Evolutionary conservation across 1,140 invertebrate species (phyloP).

Genomic region (Drosophila repleta): DNA sequence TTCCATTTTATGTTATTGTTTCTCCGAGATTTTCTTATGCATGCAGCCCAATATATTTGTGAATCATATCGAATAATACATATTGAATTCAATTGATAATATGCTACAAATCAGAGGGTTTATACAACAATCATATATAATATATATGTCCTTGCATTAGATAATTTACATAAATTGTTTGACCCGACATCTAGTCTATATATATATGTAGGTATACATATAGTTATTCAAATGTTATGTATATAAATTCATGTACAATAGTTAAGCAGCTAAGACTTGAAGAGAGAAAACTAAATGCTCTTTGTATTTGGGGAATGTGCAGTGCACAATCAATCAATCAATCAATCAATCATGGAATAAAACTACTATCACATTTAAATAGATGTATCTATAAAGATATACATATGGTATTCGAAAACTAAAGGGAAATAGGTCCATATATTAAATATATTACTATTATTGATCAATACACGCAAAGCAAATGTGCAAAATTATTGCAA

Average conservation of each 20-base stretch:
- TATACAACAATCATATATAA: conserved; percentile 54
- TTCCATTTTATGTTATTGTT: conserved; percentile 24
- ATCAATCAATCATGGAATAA: conserved; percentile 58
- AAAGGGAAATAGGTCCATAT: conserved; percentile 10
- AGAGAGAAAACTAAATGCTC: conserved; percentile 28
- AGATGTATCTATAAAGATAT: conserved; percentile 42
- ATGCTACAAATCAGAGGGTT: conserved; percentile 65
- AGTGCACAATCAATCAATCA: conserved; percentile 60
- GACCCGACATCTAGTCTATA: conserved; percentile 11
- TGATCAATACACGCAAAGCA: conserved; percentile 59
- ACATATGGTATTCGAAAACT: conserved; percentile 20
- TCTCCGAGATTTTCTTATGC: conserved; percentile 49
- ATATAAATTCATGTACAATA: conserved; percentile 50
- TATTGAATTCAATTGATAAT: conserved; percentile 50
- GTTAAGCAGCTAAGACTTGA: conserved; percentile 32
- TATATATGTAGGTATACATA: neutral
- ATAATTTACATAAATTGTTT: conserved; percentile 60
- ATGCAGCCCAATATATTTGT: conserved; percentile 67
- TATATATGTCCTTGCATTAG: conserved; percentile 25
- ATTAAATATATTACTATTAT: conserved; percentile 42
- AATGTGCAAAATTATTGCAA: conserved; percentile 47
- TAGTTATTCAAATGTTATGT: conserved; percentile 10
- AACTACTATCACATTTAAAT: conserved; percentile 81
- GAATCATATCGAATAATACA: conserved; percentile 43
- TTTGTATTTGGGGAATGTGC: conserved; percentile 28